Evolutionary conservation across 2,797 vertebrate species (phyloP).

Genomic region (Enteromius trimaculatus): DNA sequence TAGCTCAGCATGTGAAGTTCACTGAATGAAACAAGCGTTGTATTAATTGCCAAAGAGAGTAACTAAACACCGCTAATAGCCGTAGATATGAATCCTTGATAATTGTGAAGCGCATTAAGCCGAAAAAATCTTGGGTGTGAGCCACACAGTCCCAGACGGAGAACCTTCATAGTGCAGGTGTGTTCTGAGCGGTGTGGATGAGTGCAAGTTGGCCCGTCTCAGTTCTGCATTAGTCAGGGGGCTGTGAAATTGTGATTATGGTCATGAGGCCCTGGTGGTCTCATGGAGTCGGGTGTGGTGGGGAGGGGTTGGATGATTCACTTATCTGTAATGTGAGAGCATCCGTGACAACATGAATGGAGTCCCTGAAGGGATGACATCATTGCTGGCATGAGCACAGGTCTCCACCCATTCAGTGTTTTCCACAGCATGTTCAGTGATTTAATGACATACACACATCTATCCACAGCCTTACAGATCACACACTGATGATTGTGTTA

Average conservation of each 20-base stretch:
- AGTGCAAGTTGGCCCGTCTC: slow-evolving; percentile 24
- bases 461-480: slow-evolving; percentile 68
- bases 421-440: slow-evolving; percentile 69
- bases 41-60: background rate
- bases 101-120: background rate
- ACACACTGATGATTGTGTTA: slow-evolving; percentile 58
- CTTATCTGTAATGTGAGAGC: slow-evolving; percentile 75
- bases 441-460: slow-evolving; percentile 71
- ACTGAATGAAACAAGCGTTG: background rate
- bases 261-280: slow-evolving; percentile 45
- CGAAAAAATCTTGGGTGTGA: background rate
- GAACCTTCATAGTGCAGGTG: slow-evolving; percentile 37
- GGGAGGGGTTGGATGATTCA: slow-evolving; percentile 73
- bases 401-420: slow-evolving; percentile 74
- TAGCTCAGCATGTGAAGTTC: background rate
- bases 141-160: background rate
- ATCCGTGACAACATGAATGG: slow-evolving; percentile 71
- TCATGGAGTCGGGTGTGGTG: slow-evolving; percentile 61
- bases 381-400: slow-evolving; percentile 76
- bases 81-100: background rate
- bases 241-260: slow-evolving; percentile 74
- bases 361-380: slow-evolving; percentile 74
- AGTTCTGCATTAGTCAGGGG: slow-evolving; percentile 59
- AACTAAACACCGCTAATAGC: background rate
- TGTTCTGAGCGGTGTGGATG: slow-evolving; percentile 5